Conservation (phyloP, 2,888 invertebrate genomes). For the Spicauda simplicius region DNA sequence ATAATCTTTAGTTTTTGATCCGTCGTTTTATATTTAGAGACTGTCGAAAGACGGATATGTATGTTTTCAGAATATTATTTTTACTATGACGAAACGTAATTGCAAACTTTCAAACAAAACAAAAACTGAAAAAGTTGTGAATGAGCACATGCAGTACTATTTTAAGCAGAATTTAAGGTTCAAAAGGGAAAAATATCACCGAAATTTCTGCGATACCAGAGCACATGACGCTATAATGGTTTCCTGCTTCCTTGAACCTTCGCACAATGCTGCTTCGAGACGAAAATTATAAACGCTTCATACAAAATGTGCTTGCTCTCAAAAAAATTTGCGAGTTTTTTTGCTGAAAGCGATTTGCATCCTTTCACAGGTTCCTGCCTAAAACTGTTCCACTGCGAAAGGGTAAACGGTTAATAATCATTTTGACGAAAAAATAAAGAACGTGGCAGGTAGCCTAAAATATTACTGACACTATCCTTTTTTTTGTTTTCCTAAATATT, state of each 20-base stretch:
- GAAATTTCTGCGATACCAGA: conserved; percentile 64
- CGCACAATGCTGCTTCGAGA: conserved; percentile 66
- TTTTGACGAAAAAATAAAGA: not conserved
- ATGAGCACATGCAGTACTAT: conserved; percentile 18
- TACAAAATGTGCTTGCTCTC: conserved; percentile 43
- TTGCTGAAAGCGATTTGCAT: conserved; percentile 43
- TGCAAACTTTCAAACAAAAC: conserved; percentile 27
- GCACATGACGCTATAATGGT: conserved; percentile 76
- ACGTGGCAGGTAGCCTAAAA: no score
- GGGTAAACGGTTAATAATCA: conserved; percentile 1
- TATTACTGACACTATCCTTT: no score
- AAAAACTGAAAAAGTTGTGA: conserved; percentile 21
- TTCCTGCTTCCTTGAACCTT: conserved; percentile 73
- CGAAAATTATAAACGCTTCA: conserved; percentile 69
- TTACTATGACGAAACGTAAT: conserved; percentile 20
- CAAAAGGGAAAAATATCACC: conserved; percentile 51
- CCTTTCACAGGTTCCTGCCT: conserved; percentile 9
- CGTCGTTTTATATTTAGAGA: no score
- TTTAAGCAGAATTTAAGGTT: conserved; percentile 23
- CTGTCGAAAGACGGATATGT: no score
- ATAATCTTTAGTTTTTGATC: no score
- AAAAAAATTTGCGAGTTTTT: conserved; percentile 51
- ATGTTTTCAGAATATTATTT: not conserved
- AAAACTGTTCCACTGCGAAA: not conserved
- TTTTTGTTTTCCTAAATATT: no score